phyloP scores from a whole-genome alignment of 1,140 invertebrate genomes.

The Odontomachus brunneus region DNA sequence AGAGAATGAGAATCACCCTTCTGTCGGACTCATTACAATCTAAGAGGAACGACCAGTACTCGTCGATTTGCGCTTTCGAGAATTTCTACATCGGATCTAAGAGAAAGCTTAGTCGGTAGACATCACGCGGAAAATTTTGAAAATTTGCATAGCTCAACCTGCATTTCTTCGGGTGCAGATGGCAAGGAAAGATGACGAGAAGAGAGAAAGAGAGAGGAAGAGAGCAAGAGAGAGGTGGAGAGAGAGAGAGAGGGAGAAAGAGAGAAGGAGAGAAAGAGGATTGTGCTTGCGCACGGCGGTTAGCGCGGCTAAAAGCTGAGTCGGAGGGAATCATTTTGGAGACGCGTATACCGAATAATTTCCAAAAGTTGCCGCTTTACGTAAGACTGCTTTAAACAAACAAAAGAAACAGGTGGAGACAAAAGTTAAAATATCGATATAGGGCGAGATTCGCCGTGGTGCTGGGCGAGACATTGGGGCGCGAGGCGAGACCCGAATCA shows the following conservation, averaged over 20 bases:
- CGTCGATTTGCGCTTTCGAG: conserved; percentile 46
- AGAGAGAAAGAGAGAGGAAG: neutral
- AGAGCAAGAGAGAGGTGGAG: neutral
- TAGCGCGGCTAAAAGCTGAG: conserved; percentile 10
- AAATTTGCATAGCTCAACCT: conserved; percentile 69
- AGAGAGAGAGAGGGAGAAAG: neutral
- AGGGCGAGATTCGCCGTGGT: conserved; percentile 69
- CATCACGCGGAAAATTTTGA: conserved; percentile 66
- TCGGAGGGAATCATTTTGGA: conserved; percentile 24
- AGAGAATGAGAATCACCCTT: neutral
- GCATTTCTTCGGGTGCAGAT: conserved; percentile 51
- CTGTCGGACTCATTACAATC: neutral
- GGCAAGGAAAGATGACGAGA: conserved; percentile 17
- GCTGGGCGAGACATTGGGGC: conserved; percentile 71
- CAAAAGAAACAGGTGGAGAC: conserved; percentile 58
- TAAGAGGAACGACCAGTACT: neutral
- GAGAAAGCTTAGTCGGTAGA: conserved; percentile 43
- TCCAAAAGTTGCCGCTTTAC: conserved; percentile 74
- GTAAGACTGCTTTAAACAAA: conserved; percentile 81
- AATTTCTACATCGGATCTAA: conserved; percentile 21
- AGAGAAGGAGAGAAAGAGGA: conserved; percentile 4
- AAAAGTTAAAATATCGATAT: conserved; percentile 68
- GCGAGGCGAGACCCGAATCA: conserved; percentile 11
- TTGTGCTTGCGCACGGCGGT: neutral
- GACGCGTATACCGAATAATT: conserved; percentile 61